A percentile compares a stretch with the other conserved stretches of the same genome.
phyloP scores from a whole-genome alignment of 2,113 vertebrate genomes.

The Tragelaphus imberbis region DNA sequence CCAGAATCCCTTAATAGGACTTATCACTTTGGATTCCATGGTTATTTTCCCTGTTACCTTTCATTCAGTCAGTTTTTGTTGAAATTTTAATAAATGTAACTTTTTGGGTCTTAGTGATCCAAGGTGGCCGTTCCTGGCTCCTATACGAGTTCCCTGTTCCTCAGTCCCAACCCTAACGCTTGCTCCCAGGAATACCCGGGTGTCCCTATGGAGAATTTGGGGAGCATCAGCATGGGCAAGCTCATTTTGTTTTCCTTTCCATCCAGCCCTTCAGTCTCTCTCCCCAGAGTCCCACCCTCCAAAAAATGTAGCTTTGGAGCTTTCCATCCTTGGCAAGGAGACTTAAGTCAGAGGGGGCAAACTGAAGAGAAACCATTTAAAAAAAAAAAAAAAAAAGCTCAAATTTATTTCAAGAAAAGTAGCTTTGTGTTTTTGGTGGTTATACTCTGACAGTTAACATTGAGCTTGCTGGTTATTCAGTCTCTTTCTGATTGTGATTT shows the following conservation, averaged over 20 bases:
- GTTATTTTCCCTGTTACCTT: constrained; percentile 15
- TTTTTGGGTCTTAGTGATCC: constrained; percentile 1
- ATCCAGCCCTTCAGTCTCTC: accelerated
- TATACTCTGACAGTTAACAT: background rate
- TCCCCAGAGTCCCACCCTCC: background rate
- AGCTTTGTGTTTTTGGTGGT: background rate
- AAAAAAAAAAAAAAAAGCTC: background rate
- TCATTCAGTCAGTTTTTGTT: constrained; percentile 22
- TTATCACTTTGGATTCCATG: background rate
- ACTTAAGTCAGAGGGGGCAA: background rate
- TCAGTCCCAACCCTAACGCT: background rate
- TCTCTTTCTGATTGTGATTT: background rate
- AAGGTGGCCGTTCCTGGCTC: background rate
- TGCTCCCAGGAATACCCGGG: background rate
- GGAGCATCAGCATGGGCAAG: accelerated
- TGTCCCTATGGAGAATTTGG: background rate
- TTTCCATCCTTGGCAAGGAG: background rate
- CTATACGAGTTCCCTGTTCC: background rate
- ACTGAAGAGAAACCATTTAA: background rate
- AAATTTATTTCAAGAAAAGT: background rate
- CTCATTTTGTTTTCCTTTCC: background rate
- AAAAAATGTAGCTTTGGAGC: background rate
- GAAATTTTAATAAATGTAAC: constrained; percentile 33
- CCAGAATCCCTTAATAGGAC: background rate
- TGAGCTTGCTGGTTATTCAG: background rate